Percentiles rank a stretch among this genome's conserved stretches.
Evolutionary conservation across 2,888 invertebrate genomes (phyloP).

Genomic region (Glyphotaelius pellucidus): DNA sequence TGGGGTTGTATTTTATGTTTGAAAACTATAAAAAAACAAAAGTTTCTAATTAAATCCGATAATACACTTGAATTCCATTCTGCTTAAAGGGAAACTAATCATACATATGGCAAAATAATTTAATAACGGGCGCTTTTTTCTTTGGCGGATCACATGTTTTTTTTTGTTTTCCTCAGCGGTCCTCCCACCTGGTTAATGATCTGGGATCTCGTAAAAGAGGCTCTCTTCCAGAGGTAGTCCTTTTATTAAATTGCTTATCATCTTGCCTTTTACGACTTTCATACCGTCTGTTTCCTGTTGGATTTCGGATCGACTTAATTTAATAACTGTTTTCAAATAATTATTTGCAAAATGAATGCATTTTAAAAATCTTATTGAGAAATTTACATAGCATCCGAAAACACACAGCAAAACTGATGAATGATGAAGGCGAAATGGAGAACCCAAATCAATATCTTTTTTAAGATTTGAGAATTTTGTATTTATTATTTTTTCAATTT

Average conservation of each 20-base stretch:
- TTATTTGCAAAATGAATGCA: too few relatives aligned
- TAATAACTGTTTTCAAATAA: not conserved
- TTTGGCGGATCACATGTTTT: not conserved
- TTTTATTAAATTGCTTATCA: slow-evolving; percentile 17
- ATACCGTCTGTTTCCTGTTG: not conserved
- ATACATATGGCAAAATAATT: not conserved
- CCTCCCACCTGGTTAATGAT: not conserved
- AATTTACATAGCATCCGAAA: too few relatives aligned
- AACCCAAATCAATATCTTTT: too few relatives aligned
- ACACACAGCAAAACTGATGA: too few relatives aligned
- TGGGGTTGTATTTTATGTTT: not conserved
- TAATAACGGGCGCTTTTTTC: not conserved
- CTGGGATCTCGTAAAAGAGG: not conserved
- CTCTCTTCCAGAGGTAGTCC: not conserved
- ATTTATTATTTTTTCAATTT: too few relatives aligned
- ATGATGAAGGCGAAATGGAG: too few relatives aligned
- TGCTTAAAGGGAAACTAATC: not conserved
- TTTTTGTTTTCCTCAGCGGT: not conserved
- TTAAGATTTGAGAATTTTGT: too few relatives aligned
- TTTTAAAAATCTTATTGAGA: too few relatives aligned
- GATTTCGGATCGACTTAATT: not conserved
- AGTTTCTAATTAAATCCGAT: not conserved
- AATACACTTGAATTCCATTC: not conserved
- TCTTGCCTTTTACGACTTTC: not conserved
- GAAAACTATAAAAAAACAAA: not conserved